Percentiles rank a stretch among this genome's conserved stretches.
Evolutionary conservation across 2,113 vertebrate species (phyloP).

Genomic region (Ophiodon elongatus): DNA sequence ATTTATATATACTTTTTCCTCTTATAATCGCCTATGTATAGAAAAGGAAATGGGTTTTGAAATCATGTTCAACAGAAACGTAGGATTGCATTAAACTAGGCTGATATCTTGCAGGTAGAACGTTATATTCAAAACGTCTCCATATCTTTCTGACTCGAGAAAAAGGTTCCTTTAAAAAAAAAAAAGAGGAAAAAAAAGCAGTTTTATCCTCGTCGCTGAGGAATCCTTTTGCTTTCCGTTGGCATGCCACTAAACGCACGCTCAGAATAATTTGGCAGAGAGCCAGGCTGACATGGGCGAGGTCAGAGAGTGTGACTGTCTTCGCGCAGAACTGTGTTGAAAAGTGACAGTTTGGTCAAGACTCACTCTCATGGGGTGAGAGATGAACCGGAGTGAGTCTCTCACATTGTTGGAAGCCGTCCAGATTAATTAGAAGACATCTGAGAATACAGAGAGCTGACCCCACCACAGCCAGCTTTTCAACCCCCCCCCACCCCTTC

Average conservation of each 20-base stretch:
- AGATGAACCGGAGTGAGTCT: conserved; percentile 64
- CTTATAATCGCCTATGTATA: conserved; percentile 40
- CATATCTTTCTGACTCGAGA: not conserved
- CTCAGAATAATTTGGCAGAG: conserved; percentile 25
- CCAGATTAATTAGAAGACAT: conserved; percentile 82
- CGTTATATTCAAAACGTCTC: not conserved
- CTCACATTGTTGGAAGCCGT: conserved; percentile 74
- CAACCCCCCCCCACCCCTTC: not conserved
- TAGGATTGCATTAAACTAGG: conserved; percentile 28
- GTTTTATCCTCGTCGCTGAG: not conserved
- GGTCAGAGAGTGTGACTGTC: conserved; percentile 55
- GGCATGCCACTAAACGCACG: conserved; percentile 8
- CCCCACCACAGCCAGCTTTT: conserved; percentile 41
- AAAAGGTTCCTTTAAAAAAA: not conserved
- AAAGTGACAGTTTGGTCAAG: conserved; percentile 67
- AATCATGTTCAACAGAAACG: conserved; percentile 9
- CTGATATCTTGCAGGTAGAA: conserved; percentile 8
- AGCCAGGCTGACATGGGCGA: conserved; percentile 26
- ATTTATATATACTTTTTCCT: conserved; percentile 1
- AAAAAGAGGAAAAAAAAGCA: not conserved
- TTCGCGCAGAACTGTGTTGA: conserved; percentile 41
- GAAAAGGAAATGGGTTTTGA: conserved; percentile 23
- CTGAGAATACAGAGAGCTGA: conserved; percentile 61
- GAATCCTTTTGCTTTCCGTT: conserved; percentile 12
- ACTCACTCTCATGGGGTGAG: conserved; percentile 57